Base-by-base conservation (phyloP, 2,113 vertebrate genomes). In the Anoura caudifer region DNA sequence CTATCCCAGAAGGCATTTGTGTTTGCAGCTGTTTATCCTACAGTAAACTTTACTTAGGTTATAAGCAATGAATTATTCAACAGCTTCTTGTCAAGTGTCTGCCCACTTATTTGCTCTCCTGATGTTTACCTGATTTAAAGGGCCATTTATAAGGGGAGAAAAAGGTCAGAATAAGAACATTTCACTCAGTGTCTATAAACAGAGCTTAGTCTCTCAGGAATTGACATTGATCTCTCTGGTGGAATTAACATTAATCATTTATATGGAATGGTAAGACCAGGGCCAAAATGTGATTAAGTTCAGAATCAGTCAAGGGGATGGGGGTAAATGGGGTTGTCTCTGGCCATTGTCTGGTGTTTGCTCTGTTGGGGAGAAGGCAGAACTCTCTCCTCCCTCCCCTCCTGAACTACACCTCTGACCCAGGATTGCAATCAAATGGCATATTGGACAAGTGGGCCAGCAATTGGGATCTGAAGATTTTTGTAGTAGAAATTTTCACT, bases 81-180 rank as follows among this genome's bases (percentile, higher is more conserved):
- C 36, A 80, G n/a, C 54, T 79, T 43, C 56, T 81, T 87, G 77
- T 65, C 61, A 81, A 81, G 10, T 28, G 26, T 70, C 61, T n/a
- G 56, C 26, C 5, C 24, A 52, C 81, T 80, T 91, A 45, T 85
- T 75, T 91, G 52, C 24, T 85, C 22, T 52, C 54, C 47, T 82
- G 72, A 88, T n/a, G 47, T 54, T 65, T 47, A 11, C n/a, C 24
- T 69, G 79, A 56, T 73, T 75, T 38, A 92, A 61, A 88, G 45
- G 38, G 70, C 31, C 38, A 89, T 73, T 67, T 88, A 54, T 16
- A 59, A 95, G 89, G 54, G 20, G 88, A 65, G 20, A 43, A 36
- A 93, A 90, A 95, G 63, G 77, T 94, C 86, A 95, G 67, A 63
- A 67, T 20, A 79, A 88, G 36, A 91, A 87, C 54, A 90, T 72